Percentiles rank a stretch among this genome's conserved stretches.
Conservation (phyloP, 2,888 invertebrate species). For the Rhingia rostrata region DNA sequence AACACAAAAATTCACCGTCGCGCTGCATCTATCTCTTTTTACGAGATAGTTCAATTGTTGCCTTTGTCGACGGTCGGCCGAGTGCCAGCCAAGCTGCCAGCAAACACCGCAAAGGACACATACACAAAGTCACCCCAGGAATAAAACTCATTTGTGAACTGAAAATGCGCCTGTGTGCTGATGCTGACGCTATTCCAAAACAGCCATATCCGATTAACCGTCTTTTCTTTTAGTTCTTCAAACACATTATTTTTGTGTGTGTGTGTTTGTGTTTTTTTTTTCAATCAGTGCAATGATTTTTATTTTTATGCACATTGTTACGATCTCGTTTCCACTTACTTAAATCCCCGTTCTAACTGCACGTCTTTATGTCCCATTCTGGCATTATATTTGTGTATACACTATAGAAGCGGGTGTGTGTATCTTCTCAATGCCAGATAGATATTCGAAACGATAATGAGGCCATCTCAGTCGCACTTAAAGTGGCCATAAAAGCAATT, state of each 20-base stretch:
- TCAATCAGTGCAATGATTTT: conserved; percentile 83
- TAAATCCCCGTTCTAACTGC: conserved; percentile 83
- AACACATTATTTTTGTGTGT: conserved; percentile 47
- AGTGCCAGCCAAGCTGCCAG: conserved; percentile 58
- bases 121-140: conserved; percentile 1
- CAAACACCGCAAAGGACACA: background rate
- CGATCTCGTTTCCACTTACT: conserved; percentile 84
- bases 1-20: conserved; percentile 60
- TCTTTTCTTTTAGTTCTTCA: conserved; percentile 28
- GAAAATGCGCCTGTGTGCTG: conserved; percentile 50
- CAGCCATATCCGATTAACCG: conserved; percentile 39
- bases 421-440: conserved; percentile 73
- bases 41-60: conserved; percentile 61
- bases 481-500: conserved; percentile 81
- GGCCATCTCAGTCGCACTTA: conserved; percentile 83
- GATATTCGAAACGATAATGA: conserved; percentile 82
- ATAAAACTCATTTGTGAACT: conserved; percentile 47
- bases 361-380: conserved; percentile 83
- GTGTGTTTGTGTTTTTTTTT: conserved; percentile 77
- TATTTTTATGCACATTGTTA: conserved; percentile 83
- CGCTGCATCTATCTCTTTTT: conserved; percentile 71
- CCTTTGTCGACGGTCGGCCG: conserved; percentile 22
- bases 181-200: background rate
- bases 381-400: conserved; percentile 74
- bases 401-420: conserved; percentile 22